Conservation (phyloP, 2,888 invertebrate species). For the Pristionchus fissidentatus region DNA sequence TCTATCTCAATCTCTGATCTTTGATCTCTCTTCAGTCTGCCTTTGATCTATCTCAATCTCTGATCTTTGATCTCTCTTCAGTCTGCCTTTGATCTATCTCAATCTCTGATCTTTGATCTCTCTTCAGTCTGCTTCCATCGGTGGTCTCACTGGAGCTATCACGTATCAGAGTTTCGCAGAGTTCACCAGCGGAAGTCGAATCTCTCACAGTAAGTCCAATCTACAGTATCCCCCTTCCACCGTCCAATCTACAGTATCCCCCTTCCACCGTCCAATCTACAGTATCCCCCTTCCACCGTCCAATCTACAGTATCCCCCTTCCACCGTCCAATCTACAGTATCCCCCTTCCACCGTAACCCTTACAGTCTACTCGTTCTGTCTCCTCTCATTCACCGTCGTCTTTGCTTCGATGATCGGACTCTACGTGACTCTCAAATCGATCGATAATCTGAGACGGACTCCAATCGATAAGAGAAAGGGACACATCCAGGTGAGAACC, state of each 20-base stretch:
- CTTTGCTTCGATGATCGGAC: background rate
- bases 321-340: background rate
- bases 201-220: background rate
- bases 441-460: conserved; percentile 4
- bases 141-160: background rate
- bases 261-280: too few species aligned
- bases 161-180: background rate
- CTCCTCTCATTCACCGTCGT: background rate
- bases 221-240: background rate
- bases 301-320: background rate
- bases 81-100: too few species aligned
- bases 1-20: too few species aligned
- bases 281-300: background rate
- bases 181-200: background rate
- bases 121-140: background rate
- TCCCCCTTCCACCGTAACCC: background rate
- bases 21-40: too few species aligned
- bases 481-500: conserved; percentile 1
- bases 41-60: too few species aligned
- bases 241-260: background rate
- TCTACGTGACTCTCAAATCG: background rate
- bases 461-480: conserved; percentile 10
- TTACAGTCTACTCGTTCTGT: conserved; percentile 9
- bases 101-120: conserved; percentile 22
- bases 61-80: too few species aligned